phyloP scores from a whole-genome alignment of 2,888 invertebrate species.

The Muschampia plurimacula region DNA sequence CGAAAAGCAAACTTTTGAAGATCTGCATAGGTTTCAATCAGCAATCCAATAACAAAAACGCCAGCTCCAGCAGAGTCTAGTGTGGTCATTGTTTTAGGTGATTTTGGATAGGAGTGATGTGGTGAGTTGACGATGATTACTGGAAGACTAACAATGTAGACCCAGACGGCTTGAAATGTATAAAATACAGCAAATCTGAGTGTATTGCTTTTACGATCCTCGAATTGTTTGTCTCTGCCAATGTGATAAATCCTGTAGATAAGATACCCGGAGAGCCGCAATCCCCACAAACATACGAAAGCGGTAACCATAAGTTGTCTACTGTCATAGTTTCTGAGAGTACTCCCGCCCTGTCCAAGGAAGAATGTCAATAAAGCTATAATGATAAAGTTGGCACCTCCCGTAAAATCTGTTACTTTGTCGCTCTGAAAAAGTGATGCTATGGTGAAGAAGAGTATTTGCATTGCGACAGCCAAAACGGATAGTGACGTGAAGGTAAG shows the following conservation, averaged over 20 bases:
- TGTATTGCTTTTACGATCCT: constrained; percentile 94
- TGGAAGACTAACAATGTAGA: constrained; percentile 95
- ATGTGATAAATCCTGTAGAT: constrained; percentile 96
- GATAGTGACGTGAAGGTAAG: too few relatives aligned
- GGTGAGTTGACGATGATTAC: constrained; percentile 96
- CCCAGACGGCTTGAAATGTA: constrained; percentile 97
- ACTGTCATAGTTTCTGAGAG: constrained; percentile 91
- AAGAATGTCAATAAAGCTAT: constrained; percentile 95
- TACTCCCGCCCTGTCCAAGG: constrained; percentile 91
- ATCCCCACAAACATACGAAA: constrained; percentile 95
- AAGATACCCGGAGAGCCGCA: constrained; percentile 86
- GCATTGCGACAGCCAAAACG: constrained; percentile 93
- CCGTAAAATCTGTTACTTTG: constrained; percentile 96
- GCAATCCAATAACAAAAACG: constrained; percentile 93
- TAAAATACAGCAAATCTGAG: constrained; percentile 97
- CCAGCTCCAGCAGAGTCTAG: constrained; percentile 94
- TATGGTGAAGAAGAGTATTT: constrained; percentile 94
- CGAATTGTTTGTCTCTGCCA: constrained; percentile 95
- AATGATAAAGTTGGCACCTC: constrained; percentile 96
- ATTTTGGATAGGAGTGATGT: constrained; percentile 89
- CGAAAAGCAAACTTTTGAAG: constrained; percentile 96
- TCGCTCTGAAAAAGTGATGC: constrained; percentile 95
- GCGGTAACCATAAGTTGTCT: constrained; percentile 96
- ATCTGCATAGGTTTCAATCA: constrained; percentile 96
- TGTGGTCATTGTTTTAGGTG: constrained; percentile 94